Evolutionary conservation across 2,113 vertebrate species (phyloP).

Genomic region (Nothocercus julius): DNA sequence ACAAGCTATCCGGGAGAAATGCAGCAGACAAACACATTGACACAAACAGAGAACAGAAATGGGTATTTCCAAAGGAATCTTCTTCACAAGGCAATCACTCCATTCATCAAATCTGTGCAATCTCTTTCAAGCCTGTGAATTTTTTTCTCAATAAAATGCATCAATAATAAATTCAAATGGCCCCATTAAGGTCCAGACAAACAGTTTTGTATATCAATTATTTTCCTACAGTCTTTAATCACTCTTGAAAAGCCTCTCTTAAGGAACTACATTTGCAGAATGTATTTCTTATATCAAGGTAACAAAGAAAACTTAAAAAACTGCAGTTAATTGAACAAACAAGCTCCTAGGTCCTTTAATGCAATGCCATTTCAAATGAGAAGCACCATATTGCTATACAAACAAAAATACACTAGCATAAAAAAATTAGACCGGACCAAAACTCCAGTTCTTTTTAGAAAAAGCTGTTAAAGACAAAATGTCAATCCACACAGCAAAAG

Average conservation of each 20-base stretch:
- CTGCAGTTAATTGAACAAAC: not conserved
- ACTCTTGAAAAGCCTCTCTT: not conserved
- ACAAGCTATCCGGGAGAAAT: slow-evolving; percentile 25
- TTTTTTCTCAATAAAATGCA: not conserved
- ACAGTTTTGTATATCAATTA: not conserved
- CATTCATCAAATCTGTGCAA: not conserved
- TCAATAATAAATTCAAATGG: not conserved
- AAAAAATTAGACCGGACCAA: not conserved
- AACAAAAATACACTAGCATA: not conserved
- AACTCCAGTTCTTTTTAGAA: not conserved
- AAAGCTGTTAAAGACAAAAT: not conserved
- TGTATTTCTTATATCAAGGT: not conserved
- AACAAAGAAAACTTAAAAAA: not conserved
- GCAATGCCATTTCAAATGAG: not conserved
- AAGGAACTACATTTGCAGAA: not conserved
- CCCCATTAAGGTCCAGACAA: not conserved
- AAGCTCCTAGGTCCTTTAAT: not conserved
- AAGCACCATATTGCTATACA: not conserved
- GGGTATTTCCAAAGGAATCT: not conserved
- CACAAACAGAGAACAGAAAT: not conserved
- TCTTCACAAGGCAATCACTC: not conserved
- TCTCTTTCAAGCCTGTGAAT: not conserved
- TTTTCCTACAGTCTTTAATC: not conserved
- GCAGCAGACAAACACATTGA: not conserved
- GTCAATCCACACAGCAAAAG: not conserved